phyloP scores from a whole-genome alignment of 1,140 invertebrate species.

The Lordiphosa clarofinis region DNA sequence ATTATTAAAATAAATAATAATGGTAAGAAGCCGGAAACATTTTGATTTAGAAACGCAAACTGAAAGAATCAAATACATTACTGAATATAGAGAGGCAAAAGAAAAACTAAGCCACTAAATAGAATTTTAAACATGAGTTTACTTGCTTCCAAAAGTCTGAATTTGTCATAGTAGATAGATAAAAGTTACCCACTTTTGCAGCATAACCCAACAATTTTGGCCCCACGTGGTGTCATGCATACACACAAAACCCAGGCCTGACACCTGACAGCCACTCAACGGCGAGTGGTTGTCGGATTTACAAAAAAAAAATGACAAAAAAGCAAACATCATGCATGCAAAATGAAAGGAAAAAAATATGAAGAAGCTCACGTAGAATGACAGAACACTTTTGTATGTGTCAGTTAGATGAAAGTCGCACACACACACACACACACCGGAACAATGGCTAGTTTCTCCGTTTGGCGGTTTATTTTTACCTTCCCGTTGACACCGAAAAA shows the following conservation, averaged over 20 bases:
- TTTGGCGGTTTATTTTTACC: slow-evolving; percentile 21
- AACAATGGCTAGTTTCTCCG: slow-evolving; percentile 20
- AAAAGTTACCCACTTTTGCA: slow-evolving; percentile 1
- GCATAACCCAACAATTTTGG: slow-evolving; percentile 5
- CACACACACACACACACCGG: slow-evolving; percentile 17
- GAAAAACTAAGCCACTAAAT: too few species aligned
- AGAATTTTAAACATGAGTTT: not conserved
- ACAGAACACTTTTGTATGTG: slow-evolving; percentile 70
- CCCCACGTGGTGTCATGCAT: slow-evolving; percentile 41
- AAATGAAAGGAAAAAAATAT: slow-evolving; percentile 55
- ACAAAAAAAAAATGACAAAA: slow-evolving; percentile 28
- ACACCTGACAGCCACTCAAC: slow-evolving; percentile 74
- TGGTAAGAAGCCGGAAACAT: too few species aligned
- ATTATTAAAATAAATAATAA: too few species aligned
- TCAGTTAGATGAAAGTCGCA: slow-evolving; percentile 47
- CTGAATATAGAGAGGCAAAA: too few species aligned
- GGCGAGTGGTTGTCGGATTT: slow-evolving; percentile 71
- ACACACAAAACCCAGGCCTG: slow-evolving; percentile 43
- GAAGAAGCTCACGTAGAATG: slow-evolving; percentile 29
- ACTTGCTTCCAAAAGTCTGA: not conserved
- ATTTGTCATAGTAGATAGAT: not conserved
- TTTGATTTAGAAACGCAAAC: too few species aligned
- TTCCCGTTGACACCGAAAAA: slow-evolving; percentile 26
- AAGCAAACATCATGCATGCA: slow-evolving; percentile 59
- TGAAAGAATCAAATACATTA: too few species aligned